Conservation (phyloP, 2,797 vertebrate genomes). For the Bovichtus diacanthus region DNA sequence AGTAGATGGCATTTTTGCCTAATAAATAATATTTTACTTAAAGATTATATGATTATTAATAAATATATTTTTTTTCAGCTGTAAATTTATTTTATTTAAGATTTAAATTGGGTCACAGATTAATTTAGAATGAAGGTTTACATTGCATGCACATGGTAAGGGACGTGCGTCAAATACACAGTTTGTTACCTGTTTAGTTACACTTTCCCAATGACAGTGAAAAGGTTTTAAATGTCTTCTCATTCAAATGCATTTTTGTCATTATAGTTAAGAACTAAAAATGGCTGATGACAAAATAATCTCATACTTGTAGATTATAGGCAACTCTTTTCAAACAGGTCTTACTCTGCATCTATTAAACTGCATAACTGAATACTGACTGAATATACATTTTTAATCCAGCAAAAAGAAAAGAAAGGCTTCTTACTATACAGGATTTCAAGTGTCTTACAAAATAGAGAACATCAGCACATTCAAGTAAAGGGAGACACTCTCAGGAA, state of each 20-base stretch:
- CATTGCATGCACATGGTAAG: not conserved
- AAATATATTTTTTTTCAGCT: not conserved
- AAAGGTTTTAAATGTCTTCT: not conserved
- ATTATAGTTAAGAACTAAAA: not conserved
- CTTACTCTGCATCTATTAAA: fast-evolving
- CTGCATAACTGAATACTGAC: too few relatives aligned
- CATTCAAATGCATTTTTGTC: not conserved
- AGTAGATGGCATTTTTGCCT: not conserved
- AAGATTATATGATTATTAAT: not conserved
- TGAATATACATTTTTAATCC: too few relatives aligned
- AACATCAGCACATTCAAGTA: not conserved
- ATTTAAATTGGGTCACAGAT: not conserved
- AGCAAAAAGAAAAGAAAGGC: not conserved
- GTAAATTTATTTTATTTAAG: not conserved
- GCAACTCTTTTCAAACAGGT: not conserved
- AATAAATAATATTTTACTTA: too few relatives aligned
- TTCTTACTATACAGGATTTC: not conserved
- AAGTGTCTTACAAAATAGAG: not conserved
- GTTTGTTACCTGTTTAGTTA: not conserved
- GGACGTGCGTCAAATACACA: not conserved
- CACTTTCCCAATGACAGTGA: not conserved
- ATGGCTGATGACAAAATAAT: not conserved
- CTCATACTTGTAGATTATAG: not conserved
- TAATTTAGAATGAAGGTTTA: not conserved
- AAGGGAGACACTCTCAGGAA: not conserved